Evolutionary conservation across 2,113 vertebrate genomes (phyloP).

Genomic region (Nansenia antarctica): DNA sequence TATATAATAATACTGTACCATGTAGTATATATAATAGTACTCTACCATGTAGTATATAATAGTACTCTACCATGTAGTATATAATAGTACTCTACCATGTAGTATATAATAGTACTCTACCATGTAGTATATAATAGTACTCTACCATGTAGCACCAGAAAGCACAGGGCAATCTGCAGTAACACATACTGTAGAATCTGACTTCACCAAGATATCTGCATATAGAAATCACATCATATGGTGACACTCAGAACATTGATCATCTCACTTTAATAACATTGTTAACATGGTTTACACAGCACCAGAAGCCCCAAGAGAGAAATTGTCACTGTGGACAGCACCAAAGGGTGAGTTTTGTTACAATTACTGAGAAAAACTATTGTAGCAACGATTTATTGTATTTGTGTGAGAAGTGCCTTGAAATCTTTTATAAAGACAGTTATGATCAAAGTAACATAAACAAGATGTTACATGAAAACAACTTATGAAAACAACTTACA

Average conservation of each 20-base stretch:
- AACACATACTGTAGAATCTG: no score
- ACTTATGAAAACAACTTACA: not conserved
- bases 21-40: no score
- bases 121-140: no score
- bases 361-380: not conserved
- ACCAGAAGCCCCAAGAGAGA: slow-evolving; percentile 33
- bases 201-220: no score
- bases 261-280: not conserved
- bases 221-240: not conserved
- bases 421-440: no score
- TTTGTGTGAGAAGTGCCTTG: not conserved
- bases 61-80: no score
- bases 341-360: slow-evolving; percentile 40
- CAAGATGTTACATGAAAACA: not conserved
- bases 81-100: no score
- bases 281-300: not conserved
- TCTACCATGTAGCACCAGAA: no score
- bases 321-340: slow-evolving; percentile 34
- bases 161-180: no score
- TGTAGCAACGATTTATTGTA: not conserved
- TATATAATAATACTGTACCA: no score
- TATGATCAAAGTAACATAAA: not conserved
- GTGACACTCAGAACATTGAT: not conserved
- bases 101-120: no score
- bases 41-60: no score